These are phyloP conservation scores for Umimayanthus kanabou DNA, from an alignment of 92 coral and sea anemone genomes.

Conservation along the genomic window DNA sequence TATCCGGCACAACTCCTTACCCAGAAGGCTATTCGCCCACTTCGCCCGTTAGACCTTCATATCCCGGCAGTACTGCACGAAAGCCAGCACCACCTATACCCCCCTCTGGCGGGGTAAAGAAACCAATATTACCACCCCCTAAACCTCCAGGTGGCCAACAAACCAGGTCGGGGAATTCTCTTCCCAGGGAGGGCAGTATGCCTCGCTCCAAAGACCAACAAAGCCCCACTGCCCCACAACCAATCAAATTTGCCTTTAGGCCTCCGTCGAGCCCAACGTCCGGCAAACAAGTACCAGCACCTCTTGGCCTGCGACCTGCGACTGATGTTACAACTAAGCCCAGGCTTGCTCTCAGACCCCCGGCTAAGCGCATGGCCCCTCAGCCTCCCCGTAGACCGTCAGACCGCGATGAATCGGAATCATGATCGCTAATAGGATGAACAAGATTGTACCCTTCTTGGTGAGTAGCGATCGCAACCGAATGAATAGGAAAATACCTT, in stretches of 20 bases:
- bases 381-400: constrained; percentile 7
- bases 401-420: neutral
- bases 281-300: neutral
- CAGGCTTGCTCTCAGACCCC: neutral
- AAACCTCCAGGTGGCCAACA: constrained; percentile 33
- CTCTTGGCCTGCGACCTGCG: neutral
- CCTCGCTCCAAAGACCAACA: neutral
- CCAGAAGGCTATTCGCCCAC: constrained; percentile 24
- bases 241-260: neutral
- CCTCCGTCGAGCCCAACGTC: constrained; percentile 8
- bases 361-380: constrained; percentile 15
- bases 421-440: neutral
- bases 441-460: neutral
- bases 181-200: neutral
- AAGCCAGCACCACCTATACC: neutral
- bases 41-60: neutral
- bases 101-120: neutral
- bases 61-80: neutral
- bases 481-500: too few relatives aligned
- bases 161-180: neutral
- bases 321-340: neutral
- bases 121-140: constrained; percentile 28
- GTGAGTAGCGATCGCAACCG: neutral
- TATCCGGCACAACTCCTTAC: neutral
- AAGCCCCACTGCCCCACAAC: constrained; percentile 10